phyloP scores from a whole-genome alignment of 2,888 invertebrate species.

The Fragum whitleyi region DNA sequence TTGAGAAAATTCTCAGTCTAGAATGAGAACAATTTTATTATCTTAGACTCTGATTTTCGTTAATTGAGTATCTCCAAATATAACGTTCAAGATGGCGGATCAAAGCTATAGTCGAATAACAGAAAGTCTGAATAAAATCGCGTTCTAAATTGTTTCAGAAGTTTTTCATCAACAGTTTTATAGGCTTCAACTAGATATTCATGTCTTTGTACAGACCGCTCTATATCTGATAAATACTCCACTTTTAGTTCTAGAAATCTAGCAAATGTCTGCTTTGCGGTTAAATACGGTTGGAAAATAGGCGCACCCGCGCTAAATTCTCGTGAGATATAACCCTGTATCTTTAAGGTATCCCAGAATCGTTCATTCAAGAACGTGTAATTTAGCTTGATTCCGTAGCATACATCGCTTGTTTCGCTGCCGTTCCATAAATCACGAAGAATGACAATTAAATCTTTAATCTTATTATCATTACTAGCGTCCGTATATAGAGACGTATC shows the following conservation, averaged over 20 bases:
- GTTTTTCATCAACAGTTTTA: background rate
- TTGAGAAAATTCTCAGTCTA: too few relatives aligned
- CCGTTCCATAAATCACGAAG: slow-evolving; percentile 21
- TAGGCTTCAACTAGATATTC: slow-evolving; percentile 41
- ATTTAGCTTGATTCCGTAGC: background rate
- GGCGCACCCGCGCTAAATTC: background rate
- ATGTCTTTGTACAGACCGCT: slow-evolving; percentile 29
- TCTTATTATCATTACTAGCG: background rate
- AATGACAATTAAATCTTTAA: slow-evolving; percentile 9
- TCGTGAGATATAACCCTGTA: slow-evolving; percentile 12
- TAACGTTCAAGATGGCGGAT: slow-evolving; percentile 39
- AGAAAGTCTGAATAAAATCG: slow-evolving; percentile 44
- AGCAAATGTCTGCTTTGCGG: background rate
- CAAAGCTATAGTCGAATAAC: slow-evolving; percentile 37
- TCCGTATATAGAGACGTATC: slow-evolving; percentile 12
- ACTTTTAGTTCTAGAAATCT: slow-evolving; percentile 26
- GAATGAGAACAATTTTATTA: too few relatives aligned
- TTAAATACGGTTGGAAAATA: background rate
- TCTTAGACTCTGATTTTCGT: too few relatives aligned
- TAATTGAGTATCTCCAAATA: too few relatives aligned
- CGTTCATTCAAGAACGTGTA: slow-evolving; percentile 25
- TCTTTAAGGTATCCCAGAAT: slow-evolving; percentile 46
- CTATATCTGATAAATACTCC: slow-evolving; percentile 5
- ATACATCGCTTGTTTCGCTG: background rate
- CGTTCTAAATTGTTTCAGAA: slow-evolving; percentile 22